A percentile compares a stretch with the other conserved stretches of the same genome.
Conservation (phyloP, 2,113 vertebrate species). For the Lontra canadensis region DNA sequence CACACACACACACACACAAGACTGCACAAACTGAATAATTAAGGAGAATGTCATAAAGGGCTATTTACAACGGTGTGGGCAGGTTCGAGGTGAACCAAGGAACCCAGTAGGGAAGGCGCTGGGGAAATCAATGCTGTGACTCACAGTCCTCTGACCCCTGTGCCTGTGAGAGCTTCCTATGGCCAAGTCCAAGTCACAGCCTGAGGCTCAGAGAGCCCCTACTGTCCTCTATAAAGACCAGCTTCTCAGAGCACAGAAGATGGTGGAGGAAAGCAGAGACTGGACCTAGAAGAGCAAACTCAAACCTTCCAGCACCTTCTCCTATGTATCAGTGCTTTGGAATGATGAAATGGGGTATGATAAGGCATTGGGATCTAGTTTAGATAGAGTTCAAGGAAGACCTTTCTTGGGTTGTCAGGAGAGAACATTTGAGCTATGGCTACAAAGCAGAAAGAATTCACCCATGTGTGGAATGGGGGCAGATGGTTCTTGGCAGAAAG, state of each 20-base stretch:
- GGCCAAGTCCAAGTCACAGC: not conserved
- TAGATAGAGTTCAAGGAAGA: not conserved
- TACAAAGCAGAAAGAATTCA: not conserved
- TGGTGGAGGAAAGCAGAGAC: not conserved
- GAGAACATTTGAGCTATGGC: not conserved
- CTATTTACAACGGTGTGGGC: not conserved
- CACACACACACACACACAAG: not conserved
- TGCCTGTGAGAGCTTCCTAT: accelerated
- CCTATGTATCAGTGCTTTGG: not conserved
- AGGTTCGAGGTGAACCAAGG: not conserved
- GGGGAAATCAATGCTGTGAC: not conserved
- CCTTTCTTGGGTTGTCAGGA: not conserved
- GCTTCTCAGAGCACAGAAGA: not conserved
- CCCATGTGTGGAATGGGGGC: not conserved
- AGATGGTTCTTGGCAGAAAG: not conserved
- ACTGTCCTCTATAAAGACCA: not conserved
- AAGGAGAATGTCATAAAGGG: not conserved
- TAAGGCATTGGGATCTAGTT: not conserved
- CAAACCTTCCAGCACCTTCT: not conserved
- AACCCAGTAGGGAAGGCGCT: not conserved
- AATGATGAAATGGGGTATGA: not conserved
- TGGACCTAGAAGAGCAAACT: not conserved
- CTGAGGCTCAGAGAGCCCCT: not conserved
- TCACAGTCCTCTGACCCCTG: not conserved
- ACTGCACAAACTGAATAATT: not conserved